These are phyloP conservation scores for Abramis brama DNA, from an alignment of 2,113 vertebrate species.

Conservation along the genomic window DNA sequence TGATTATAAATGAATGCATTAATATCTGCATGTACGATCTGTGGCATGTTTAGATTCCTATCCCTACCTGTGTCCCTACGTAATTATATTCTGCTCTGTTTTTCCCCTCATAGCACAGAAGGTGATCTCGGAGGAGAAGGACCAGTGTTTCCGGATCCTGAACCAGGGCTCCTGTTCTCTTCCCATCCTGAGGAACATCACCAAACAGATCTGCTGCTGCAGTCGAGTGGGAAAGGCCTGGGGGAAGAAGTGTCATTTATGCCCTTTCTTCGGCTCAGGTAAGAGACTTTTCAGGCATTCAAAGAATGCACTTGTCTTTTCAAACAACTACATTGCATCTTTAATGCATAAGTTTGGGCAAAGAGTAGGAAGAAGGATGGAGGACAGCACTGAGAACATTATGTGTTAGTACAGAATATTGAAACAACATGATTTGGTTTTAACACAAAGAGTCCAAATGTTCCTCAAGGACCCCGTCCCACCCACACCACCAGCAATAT, in stretches of 20 bases:
- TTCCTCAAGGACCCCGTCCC: slow-evolving; percentile 25
- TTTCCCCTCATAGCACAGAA: slow-evolving; percentile 77
- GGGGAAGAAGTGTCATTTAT: slow-evolving; percentile 85
- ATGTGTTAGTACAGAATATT: slow-evolving; percentile 24
- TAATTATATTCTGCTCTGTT: neutral
- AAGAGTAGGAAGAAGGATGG: neutral
- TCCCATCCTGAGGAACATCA: slow-evolving; percentile 89
- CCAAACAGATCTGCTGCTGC: slow-evolving; percentile 99
- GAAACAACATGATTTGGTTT: slow-evolving; percentile 37
- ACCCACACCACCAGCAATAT: slow-evolving; percentile 26
- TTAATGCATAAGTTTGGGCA: neutral
- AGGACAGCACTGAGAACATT: neutral
- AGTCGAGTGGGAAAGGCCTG: slow-evolving; percentile 97
- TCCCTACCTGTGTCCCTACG: neutral
- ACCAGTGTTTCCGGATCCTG: slow-evolving; percentile 86
- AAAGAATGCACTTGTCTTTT: slow-evolving; percentile 4
- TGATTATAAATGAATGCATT: neutral
- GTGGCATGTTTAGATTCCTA: slow-evolving; percentile 15
- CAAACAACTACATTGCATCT: neutral
- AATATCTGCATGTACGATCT: slow-evolving; percentile 13
- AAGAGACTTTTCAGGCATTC: slow-evolving; percentile 40
- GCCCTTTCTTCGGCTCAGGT: slow-evolving; percentile 89
- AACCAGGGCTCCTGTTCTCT: slow-evolving; percentile 78
- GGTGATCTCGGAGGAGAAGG: slow-evolving; percentile 86
- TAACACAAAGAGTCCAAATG: neutral